Conservation (phyloP, 1,140 invertebrate genomes). For the Mizuhopecten yessoensis region DNA sequence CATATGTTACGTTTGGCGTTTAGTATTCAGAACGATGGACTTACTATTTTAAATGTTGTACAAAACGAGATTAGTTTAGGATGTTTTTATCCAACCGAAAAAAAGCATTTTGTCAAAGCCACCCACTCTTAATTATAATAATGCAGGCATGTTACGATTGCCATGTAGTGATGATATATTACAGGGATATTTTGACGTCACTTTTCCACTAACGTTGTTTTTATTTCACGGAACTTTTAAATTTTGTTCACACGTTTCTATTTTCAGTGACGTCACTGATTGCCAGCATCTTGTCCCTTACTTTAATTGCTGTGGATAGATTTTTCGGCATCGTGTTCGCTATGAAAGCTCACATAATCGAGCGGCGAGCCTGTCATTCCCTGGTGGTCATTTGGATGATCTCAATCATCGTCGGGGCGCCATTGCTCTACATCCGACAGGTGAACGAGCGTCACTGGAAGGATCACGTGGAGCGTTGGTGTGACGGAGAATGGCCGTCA, state of each 20-base stretch:
- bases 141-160: too few species aligned
- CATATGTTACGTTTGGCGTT: too few species aligned
- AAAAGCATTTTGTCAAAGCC: too few species aligned
- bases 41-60: too few species aligned
- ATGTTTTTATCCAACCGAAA: too few species aligned
- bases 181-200: too few species aligned
- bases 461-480: slow-evolving; percentile 79
- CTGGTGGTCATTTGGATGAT: slow-evolving; percentile 83
- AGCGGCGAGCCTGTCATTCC: slow-evolving; percentile 78
- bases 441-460: slow-evolving; percentile 73
- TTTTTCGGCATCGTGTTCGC: slow-evolving; percentile 82
- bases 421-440: slow-evolving; percentile 78
- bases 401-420: slow-evolving; percentile 80
- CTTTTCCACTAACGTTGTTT: too few species aligned
- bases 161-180: too few species aligned
- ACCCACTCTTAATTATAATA: too few species aligned
- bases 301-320: slow-evolving; percentile 84
- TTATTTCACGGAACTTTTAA: not conserved
- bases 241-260: not conserved
- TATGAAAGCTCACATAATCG: slow-evolving; percentile 81
- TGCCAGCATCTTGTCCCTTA: slow-evolving; percentile 84
- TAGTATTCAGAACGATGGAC: too few species aligned
- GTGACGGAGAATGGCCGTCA: slow-evolving; percentile 74
- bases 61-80: too few species aligned
- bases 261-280: slow-evolving; percentile 83